These are phyloP conservation scores for Tarsius wallacei DNA, from an alignment of 2,797 vertebrate genomes.

Conservation along the genomic window DNA sequence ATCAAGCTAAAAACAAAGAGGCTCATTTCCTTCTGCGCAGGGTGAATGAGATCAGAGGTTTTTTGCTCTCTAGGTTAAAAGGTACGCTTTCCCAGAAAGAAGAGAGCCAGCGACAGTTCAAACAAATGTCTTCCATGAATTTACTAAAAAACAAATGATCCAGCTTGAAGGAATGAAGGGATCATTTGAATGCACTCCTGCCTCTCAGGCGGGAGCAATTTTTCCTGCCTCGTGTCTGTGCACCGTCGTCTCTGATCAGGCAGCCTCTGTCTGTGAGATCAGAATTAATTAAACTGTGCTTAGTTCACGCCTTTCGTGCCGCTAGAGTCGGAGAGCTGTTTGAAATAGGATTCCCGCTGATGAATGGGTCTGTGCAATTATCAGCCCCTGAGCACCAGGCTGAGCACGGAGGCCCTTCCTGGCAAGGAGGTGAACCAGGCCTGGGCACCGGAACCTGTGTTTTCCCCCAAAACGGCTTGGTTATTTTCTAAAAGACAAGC, in stretches of 20 bases:
- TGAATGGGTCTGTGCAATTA: slow-evolving; percentile 58
- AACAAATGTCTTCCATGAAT: not conserved
- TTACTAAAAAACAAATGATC: slow-evolving; percentile 51
- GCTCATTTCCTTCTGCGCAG: not conserved
- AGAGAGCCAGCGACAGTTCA: not conserved
- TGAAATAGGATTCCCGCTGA: slow-evolving; percentile 69
- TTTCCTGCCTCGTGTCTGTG: slow-evolving; percentile 64
- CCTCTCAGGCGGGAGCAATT: not conserved
- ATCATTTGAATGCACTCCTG: slow-evolving; percentile 60
- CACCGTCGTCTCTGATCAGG: not conserved
- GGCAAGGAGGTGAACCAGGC: not conserved
- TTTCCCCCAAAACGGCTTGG: not conserved
- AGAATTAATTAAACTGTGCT: slow-evolving; percentile 81
- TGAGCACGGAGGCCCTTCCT: not conserved
- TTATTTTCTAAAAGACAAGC: not conserved
- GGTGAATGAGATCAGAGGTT: not conserved
- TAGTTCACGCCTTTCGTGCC: slow-evolving; percentile 75
- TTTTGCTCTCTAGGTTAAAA: slow-evolving; percentile 19
- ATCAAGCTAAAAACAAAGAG: not conserved
- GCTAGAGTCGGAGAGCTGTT: slow-evolving; percentile 68
- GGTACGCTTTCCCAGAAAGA: not conserved
- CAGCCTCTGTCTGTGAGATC: slow-evolving; percentile 78
- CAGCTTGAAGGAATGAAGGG: slow-evolving; percentile 8
- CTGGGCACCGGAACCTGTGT: not conserved
- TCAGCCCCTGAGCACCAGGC: not conserved